phyloP scores from a whole-genome alignment of 2,888 invertebrate genomes.

The Papilio gigon region DNA sequence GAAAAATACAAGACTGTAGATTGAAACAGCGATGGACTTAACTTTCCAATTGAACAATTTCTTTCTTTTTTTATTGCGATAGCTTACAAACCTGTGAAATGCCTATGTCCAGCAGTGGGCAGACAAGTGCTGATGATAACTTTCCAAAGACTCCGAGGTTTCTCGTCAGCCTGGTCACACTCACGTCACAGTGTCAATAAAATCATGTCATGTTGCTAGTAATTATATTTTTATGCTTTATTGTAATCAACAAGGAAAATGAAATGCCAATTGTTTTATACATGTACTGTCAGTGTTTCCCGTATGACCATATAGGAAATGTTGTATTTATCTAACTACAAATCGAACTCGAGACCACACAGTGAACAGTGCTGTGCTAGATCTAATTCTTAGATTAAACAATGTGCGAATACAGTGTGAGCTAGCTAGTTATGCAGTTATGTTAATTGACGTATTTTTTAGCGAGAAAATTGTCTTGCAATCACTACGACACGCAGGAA shows the following conservation, averaged over 20 bases:
- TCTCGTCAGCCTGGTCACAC: not conserved
- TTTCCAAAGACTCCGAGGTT: no score
- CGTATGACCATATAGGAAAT: not conserved
- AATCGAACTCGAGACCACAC: not conserved
- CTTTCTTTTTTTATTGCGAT: no score
- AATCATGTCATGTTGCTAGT: not conserved
- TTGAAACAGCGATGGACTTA: no score
- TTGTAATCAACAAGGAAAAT: conserved; percentile 2
- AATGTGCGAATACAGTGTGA: not conserved
- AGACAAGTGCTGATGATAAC: no score
- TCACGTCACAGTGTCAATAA: conserved; percentile 4
- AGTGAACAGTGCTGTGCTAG: not conserved
- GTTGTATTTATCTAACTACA: not conserved
- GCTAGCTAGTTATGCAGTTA: conserved; percentile 20
- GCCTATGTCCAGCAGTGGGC: no score
- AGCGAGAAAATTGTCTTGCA: conserved; percentile 12
- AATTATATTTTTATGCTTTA: conserved; percentile 11
- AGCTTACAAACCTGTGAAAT: no score
- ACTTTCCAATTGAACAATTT: no score
- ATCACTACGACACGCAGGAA: not conserved
- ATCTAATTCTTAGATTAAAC: not conserved
- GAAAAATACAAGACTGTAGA: no score
- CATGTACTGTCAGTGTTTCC: not conserved
- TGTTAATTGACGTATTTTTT: conserved; percentile 16
- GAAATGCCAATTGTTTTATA: not conserved